Evolutionary conservation across 2,888 invertebrate species (phyloP), one percentile per base, ranked within the genome.

Genomic region (Epinotia nisella): DNA sequence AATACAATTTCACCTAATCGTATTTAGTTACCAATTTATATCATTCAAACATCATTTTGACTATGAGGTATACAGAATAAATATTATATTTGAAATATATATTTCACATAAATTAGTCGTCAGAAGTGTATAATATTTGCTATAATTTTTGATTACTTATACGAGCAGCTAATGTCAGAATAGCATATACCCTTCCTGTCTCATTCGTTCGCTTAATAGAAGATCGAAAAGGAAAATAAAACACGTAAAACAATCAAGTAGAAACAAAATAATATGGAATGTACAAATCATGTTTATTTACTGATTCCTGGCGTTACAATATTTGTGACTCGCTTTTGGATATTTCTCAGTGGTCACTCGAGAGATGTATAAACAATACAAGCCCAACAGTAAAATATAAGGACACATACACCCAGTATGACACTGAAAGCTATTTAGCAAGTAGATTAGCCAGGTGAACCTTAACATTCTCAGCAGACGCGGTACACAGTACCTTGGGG

Each of bases 201-300:
- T 87, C 81, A 84, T 84, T 87, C 82, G 83, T 87, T 87, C 81
- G 79, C 84, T 79, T 58, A 78, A 78, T 79, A 79, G 82, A 84
- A 87, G 83, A 85, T 82, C 80, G 80, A 85, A 84, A 83, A 93
- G 91, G 91, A 91, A 93, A 92, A 92, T 92, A 93, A 93, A 92
- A 93, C 90, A 87, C 88, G 88, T 82, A 85, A 85, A 86, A 90
- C 86, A 89, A 88, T 89, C 84, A 93, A 94, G 91, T 92, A 93
- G 94, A 94, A 95, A 95, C 94, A 94, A 95, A 95, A 94, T 94
- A 95, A 95, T 95, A 95, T 96, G 96, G 96, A 96, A 96, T 96
- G 96, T 96, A 96, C 96, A 96, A 96, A 96, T 96, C 95, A 95
- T 95, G 94, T 95, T 95, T 94, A 92, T 95, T 95, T 92, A 94